Evolutionary conservation across 2,888 invertebrate genomes (phyloP).

Genomic region (Mystacides longicornis): DNA sequence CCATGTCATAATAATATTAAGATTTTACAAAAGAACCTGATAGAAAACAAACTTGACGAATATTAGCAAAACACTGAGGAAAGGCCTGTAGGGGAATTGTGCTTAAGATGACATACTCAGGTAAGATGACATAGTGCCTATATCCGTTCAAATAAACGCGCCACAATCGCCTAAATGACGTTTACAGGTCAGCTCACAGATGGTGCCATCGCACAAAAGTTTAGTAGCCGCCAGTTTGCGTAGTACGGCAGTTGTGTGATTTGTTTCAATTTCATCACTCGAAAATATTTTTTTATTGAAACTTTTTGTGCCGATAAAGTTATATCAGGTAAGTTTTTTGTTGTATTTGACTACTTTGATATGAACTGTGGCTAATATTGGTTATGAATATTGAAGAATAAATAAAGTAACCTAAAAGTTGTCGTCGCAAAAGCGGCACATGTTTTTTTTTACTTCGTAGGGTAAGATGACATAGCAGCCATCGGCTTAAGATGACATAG

Average conservation of each 20-base stretch:
- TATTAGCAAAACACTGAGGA: too few relatives aligned
- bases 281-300: too few relatives aligned
- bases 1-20: too few relatives aligned
- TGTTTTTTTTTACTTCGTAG: not conserved
- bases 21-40: too few relatives aligned
- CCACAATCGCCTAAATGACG: not conserved
- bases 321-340: not conserved
- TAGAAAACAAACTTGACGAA: too few relatives aligned
- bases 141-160: not conserved
- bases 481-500: not conserved
- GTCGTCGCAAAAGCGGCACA: not conserved
- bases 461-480: conserved; percentile 3
- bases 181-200: not conserved
- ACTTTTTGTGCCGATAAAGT: not conserved
- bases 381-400: not conserved
- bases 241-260: not conserved
- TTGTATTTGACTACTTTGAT: not conserved
- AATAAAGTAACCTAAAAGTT: not conserved
- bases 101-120: not conserved
- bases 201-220: not conserved
- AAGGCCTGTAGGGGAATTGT: conserved; percentile 6
- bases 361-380: conserved; percentile 1
- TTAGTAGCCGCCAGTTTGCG: not conserved
- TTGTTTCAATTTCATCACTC: too few relatives aligned
- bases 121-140: too few relatives aligned